Evolutionary conservation across 2,888 invertebrate species (phyloP).

Genomic region (Pemphredon lugubris): DNA sequence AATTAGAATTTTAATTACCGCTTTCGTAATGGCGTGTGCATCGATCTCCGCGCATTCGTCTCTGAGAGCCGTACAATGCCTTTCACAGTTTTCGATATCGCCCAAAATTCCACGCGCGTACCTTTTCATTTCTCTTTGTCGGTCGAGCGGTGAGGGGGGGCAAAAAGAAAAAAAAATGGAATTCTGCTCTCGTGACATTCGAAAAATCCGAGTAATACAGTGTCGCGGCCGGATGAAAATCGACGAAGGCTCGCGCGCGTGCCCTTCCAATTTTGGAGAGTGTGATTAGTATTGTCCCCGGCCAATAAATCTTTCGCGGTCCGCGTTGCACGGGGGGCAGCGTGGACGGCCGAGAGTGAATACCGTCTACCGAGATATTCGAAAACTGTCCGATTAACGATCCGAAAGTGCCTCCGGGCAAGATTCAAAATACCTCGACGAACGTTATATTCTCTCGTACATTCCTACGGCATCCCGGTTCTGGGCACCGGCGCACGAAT

Average conservation of each 20-base stretch:
- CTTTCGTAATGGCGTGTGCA: constrained; percentile 13
- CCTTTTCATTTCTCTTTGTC: too few relatives aligned
- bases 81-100: background rate
- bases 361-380: constrained; percentile 60
- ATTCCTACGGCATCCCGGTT: constrained; percentile 51
- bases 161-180: too few relatives aligned
- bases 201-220: too few relatives aligned
- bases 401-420: constrained; percentile 57
- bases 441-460: constrained; percentile 54
- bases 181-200: too few relatives aligned
- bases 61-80: constrained; percentile 11
- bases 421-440: constrained; percentile 64
- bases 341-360: constrained; percentile 18
- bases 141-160: too few relatives aligned
- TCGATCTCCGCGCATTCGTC: constrained; percentile 26
- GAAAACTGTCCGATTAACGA: constrained; percentile 68
- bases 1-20: constrained; percentile 27
- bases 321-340: constrained; percentile 1
- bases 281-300: constrained; percentile 28
- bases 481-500: constrained; percentile 20
- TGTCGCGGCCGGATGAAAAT: too few relatives aligned
- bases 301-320: background rate
- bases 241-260: too few relatives aligned
- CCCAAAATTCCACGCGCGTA: background rate
- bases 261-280: too few relatives aligned